Evolutionary conservation across 2,797 vertebrate genomes (phyloP).

Genomic region (Emys orbicularis): DNA sequence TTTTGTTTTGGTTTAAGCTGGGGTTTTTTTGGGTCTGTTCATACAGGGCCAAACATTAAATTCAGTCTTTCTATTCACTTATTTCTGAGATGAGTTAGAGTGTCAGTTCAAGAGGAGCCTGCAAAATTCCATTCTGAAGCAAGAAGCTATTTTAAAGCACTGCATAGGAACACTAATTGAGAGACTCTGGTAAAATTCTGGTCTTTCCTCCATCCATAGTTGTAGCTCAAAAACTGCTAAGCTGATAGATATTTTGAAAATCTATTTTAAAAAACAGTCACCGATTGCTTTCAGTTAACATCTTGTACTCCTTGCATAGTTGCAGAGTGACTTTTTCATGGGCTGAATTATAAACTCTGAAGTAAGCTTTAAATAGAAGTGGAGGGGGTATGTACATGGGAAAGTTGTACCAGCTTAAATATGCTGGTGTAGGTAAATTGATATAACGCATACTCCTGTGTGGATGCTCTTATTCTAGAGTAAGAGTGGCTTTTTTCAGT

Average conservation of each 20-base stretch:
- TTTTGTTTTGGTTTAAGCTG: background rate
- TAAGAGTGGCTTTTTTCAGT: background rate
- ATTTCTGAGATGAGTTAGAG: background rate
- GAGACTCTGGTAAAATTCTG: background rate
- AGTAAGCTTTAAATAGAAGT: background rate
- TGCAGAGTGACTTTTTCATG: background rate
- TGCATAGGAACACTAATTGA: accelerated
- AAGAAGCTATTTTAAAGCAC: background rate
- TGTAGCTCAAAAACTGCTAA: accelerated
- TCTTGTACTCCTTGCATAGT: background rate
- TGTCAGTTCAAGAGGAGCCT: background rate
- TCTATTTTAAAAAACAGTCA: accelerated
- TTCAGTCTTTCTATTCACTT: background rate
- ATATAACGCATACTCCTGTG: accelerated
- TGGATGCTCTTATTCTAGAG: background rate
- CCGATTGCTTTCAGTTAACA: accelerated
- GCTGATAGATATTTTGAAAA: accelerated
- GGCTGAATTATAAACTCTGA: background rate
- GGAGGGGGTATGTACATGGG: background rate
- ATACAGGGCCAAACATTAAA: accelerated
- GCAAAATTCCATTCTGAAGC: background rate
- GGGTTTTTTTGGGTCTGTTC: background rate
- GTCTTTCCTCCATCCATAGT: accelerated
- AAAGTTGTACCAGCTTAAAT: background rate
- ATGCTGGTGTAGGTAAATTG: background rate